A percentile compares a stretch with the other conserved stretches of the same genome.
These are phyloP conservation scores for Dusona sp. DNA, from an alignment of 2,888 invertebrate genomes.

Conservation along the genomic window DNA sequence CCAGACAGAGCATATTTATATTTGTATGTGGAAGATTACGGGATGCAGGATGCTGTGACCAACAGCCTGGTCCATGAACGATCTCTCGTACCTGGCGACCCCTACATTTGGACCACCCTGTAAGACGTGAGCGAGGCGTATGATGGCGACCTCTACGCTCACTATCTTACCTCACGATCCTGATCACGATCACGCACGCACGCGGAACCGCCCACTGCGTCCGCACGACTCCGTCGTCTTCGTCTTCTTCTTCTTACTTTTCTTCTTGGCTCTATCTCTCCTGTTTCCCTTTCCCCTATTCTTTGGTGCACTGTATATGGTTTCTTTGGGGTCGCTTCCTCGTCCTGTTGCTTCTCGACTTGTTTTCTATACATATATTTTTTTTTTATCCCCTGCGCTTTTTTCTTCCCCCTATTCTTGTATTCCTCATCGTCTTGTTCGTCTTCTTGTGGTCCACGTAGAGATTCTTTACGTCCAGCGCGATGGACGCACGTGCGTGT, in stretches of 20 bases:
- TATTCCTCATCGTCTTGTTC: slow-evolving; percentile 34
- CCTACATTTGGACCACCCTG: slow-evolving; percentile 78
- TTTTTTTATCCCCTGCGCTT: slow-evolving; percentile 20
- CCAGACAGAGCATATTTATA: neutral
- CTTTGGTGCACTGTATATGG: slow-evolving; percentile 51
- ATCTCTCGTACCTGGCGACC: slow-evolving; percentile 58
- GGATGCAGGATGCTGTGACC: slow-evolving; percentile 21
- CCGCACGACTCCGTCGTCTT: slow-evolving; percentile 71
- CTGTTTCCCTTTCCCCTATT: slow-evolving; percentile 61
- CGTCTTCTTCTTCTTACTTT: slow-evolving; percentile 39
- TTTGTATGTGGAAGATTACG: slow-evolving; percentile 13
- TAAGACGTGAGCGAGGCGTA: slow-evolving; percentile 75
- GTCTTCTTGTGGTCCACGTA: slow-evolving; percentile 62
- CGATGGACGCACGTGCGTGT: slow-evolving; percentile 77
- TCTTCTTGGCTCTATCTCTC: slow-evolving; percentile 46
- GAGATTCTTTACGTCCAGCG: slow-evolving; percentile 47
- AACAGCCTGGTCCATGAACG: slow-evolving; percentile 39
- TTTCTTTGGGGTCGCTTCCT: slow-evolving; percentile 51
- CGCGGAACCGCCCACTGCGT: slow-evolving; percentile 81
- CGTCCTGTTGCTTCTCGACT: slow-evolving; percentile 37
- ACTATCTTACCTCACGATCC: slow-evolving; percentile 80
- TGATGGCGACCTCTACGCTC: slow-evolving; percentile 75
- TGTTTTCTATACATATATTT: slow-evolving; percentile 5
- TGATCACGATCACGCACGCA: slow-evolving; percentile 82
- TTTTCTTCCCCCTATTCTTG: slow-evolving; percentile 38